phyloP scores from a whole-genome alignment of 2,888 invertebrate species.

The Beris morrisii region DNA sequence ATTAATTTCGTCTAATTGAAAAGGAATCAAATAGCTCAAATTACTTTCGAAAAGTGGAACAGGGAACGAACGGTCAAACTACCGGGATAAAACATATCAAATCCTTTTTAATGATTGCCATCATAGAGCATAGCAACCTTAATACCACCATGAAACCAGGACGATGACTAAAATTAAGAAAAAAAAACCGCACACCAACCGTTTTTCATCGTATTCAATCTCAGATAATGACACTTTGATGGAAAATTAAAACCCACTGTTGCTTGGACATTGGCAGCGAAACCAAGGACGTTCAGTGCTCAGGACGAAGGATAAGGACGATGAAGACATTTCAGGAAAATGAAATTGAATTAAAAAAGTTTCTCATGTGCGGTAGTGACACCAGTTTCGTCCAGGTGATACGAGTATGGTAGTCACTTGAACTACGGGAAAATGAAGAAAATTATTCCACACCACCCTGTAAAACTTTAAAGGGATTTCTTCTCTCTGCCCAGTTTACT shows the following conservation, averaged over 20 bases:
- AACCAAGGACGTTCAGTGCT: neutral
- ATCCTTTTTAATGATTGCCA: too few species aligned
- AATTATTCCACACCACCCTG: too few species aligned
- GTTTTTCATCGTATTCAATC: conserved; percentile 28
- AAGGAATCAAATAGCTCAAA: too few species aligned
- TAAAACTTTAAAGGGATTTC: too few species aligned
- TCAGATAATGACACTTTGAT: conserved; percentile 28
- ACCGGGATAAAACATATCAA: too few species aligned
- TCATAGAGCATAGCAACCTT: too few species aligned
- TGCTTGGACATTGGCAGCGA: conserved; percentile 21
- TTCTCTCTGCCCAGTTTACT: neutral
- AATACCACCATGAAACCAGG: too few species aligned
- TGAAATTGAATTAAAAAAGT: conserved; percentile 33
- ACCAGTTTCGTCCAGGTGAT: conserved; percentile 23
- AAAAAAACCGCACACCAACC: conserved; percentile 28
- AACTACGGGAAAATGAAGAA: too few species aligned
- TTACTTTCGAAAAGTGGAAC: too few species aligned
- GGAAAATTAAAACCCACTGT: conserved; percentile 29
- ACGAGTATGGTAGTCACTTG: neutral
- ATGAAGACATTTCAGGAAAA: conserved; percentile 22
- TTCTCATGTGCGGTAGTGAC: conserved; percentile 13
- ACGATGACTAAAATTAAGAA: conserved; percentile 4
- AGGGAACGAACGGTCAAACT: too few species aligned
- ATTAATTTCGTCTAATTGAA: too few species aligned
- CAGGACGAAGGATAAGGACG: conserved; percentile 6